Percentiles rank a stretch among this genome's conserved stretches.
These are phyloP conservation scores for Tuta absoluta DNA, from an alignment of 2,888 invertebrate genomes.

Conservation along the genomic window DNA sequence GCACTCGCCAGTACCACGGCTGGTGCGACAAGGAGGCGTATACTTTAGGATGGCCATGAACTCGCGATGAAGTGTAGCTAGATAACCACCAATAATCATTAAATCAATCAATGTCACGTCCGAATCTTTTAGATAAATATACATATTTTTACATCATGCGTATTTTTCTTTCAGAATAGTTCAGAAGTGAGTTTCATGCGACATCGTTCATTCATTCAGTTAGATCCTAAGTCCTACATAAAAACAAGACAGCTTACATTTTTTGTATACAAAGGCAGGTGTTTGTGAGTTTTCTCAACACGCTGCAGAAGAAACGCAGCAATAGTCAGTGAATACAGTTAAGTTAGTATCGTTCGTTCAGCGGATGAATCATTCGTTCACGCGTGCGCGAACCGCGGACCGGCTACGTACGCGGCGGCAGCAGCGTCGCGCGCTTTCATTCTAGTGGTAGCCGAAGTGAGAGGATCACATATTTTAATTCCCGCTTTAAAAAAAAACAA, in stretches of 20 bases:
- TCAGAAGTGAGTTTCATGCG: not conserved
- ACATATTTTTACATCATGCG: too few species aligned
- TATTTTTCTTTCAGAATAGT: not conserved
- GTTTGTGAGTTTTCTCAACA: not conserved
- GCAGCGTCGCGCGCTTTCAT: not conserved
- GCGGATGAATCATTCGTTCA: conserved; percentile 25
- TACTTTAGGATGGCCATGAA: too few species aligned
- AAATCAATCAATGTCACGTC: conserved; percentile 15
- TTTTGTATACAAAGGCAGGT: not conserved
- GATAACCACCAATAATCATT: not conserved
- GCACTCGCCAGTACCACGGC: too few species aligned
- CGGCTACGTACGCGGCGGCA: not conserved
- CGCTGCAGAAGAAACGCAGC: not conserved
- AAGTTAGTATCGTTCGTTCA: not conserved
- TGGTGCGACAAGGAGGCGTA: too few species aligned
- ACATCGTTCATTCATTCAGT: not conserved
- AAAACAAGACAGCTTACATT: not conserved
- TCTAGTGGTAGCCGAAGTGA: conserved; percentile 58
- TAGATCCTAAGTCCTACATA: not conserved
- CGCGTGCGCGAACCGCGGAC: conserved; percentile 23
- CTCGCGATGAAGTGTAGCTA: not conserved
- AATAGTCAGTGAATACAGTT: not conserved
- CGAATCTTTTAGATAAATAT: too few species aligned
- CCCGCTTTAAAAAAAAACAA: conserved; percentile 34
- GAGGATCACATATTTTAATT: conserved; percentile 43